Conservation (phyloP, 2,797 vertebrate species). For the Adrianichthys oophorus region DNA sequence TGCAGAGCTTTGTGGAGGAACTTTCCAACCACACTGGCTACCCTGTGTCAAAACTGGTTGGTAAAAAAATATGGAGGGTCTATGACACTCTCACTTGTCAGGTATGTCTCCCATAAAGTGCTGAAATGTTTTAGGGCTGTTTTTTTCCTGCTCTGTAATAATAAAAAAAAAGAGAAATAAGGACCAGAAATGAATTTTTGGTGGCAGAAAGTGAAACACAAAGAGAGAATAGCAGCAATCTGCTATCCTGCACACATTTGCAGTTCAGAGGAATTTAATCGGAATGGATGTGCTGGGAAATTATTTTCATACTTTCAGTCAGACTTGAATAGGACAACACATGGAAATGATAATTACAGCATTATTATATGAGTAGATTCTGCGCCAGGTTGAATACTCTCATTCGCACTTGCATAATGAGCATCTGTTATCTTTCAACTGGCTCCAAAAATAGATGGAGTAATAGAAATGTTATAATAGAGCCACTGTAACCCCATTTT, state of each 20-base stretch:
- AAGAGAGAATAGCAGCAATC: constrained; percentile 7
- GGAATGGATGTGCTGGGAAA: constrained; percentile 1
- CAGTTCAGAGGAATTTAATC: background rate
- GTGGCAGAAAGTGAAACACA: constrained; percentile 28
- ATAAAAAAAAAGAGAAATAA: background rate
- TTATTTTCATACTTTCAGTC: constrained; percentile 29
- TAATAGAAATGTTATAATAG: constrained; percentile 48
- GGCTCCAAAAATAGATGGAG: constrained; percentile 62
- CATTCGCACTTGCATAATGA: constrained; percentile 66
- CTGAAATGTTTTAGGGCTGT: background rate
- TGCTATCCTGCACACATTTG: constrained; percentile 24
- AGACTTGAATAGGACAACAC: constrained; percentile 48
- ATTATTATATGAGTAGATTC: constrained; percentile 52
- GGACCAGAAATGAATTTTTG: background rate
- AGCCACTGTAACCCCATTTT: constrained; percentile 30
- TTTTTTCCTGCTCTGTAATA: constrained; percentile 1
- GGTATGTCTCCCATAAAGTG: constrained; percentile 66
- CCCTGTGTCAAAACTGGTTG: constrained; percentile 71
- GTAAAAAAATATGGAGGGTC: constrained; percentile 82
- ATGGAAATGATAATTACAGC: constrained; percentile 62
- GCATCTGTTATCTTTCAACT: constrained; percentile 67
- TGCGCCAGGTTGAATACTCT: constrained; percentile 54
- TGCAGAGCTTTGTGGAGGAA: constrained; percentile 80
- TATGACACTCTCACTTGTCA: constrained; percentile 88
- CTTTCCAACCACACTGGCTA: constrained; percentile 83